Evolutionary conservation across 2,113 vertebrate species (phyloP).

Genomic region (Albula goreensis): DNA sequence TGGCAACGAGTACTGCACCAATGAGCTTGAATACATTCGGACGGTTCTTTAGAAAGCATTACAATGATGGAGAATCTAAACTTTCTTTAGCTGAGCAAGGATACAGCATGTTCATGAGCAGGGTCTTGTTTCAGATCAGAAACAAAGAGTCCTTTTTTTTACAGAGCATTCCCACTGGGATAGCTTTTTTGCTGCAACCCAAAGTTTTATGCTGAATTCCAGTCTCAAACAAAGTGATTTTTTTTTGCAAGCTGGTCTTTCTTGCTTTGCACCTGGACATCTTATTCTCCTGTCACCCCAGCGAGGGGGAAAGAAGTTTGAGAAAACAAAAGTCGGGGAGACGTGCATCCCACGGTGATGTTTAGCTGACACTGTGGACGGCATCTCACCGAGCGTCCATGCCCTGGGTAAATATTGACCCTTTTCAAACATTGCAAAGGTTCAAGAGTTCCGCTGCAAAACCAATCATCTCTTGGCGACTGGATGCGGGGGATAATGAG

Average conservation of each 20-base stretch:
- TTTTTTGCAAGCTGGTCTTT: neutral
- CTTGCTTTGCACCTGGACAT: neutral
- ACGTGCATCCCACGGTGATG: neutral
- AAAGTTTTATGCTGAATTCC: neutral
- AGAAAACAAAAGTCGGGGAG: neutral
- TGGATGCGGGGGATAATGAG: neutral
- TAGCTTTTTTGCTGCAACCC: neutral
- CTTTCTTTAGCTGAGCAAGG: too few relatives aligned
- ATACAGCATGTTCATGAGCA: too few relatives aligned
- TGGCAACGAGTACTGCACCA: too few relatives aligned
- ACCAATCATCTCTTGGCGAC: slow-evolving; percentile 3
- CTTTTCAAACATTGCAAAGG: neutral
- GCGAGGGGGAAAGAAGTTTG: neutral
- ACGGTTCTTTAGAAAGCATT: too few relatives aligned
- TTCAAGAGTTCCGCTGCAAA: neutral
- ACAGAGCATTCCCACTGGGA: neutral
- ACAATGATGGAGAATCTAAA: too few relatives aligned
- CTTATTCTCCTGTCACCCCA: neutral
- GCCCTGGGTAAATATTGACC: slow-evolving; percentile 6
- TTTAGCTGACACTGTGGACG: neutral
- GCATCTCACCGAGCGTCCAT: neutral
- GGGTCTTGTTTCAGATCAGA: neutral
- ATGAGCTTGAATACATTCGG: too few relatives aligned
- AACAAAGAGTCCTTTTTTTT: neutral
- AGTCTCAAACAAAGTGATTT: neutral